These are phyloP conservation scores for Pseudonaja textilis DNA, from an alignment of 2,113 vertebrate species.

Conservation along the genomic window DNA sequence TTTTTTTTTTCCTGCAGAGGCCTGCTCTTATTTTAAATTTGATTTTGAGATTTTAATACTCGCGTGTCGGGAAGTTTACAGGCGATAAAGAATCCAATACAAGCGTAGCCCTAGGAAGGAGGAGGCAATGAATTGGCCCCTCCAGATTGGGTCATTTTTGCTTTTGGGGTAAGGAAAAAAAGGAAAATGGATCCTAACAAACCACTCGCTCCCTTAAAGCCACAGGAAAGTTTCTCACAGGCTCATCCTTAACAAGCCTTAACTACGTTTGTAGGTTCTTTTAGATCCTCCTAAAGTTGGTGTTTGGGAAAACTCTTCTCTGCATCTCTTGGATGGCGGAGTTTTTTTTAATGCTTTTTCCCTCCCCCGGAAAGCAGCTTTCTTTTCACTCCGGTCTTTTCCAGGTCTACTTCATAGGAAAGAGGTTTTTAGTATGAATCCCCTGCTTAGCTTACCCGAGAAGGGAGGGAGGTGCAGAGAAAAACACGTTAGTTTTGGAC, in stretches of 20 bases:
- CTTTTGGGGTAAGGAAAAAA: not conserved
- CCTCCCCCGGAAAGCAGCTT: not conserved
- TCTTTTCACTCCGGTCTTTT: not conserved
- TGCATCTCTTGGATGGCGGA: not conserved
- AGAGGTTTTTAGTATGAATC: not conserved
- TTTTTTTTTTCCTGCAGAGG: not conserved
- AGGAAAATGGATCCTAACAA: not conserved
- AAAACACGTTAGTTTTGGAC: conserved; percentile 53
- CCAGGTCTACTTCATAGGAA: conserved; percentile 10
- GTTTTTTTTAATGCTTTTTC: no score
- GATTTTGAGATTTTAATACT: not conserved
- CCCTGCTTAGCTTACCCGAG: not conserved
- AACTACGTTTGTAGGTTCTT: not conserved
- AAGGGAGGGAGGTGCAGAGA: conserved; percentile 40
- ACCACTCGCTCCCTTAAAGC: not conserved
- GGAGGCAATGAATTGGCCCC: not conserved
- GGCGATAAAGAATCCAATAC: not conserved
- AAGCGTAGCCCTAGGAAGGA: not conserved
- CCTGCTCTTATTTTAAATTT: not conserved
- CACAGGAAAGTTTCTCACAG: not conserved
- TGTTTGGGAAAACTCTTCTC: not conserved
- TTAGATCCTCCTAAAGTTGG: conserved; percentile 1
- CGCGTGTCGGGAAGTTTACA: not conserved
- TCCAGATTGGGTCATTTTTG: not conserved
- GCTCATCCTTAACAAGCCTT: not conserved